phyloP scores from a whole-genome alignment of 2,888 invertebrate genomes.

The Tenthredo amoena region DNA sequence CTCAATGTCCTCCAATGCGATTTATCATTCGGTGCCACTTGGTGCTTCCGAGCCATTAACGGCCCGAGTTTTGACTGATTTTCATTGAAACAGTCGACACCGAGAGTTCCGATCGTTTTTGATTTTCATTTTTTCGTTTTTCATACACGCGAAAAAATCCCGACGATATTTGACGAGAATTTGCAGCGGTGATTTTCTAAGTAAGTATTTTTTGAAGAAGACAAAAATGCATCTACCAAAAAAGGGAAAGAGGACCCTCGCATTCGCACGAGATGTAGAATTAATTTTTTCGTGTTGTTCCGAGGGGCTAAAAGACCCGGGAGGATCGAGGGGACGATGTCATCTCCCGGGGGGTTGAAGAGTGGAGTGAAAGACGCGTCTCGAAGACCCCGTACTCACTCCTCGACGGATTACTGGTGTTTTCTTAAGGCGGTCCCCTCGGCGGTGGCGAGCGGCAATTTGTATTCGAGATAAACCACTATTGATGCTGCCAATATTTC shows the following conservation, averaged over 20 bases:
- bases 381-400: slow-evolving; percentile 6
- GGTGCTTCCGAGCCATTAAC: slow-evolving; percentile 48
- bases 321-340: not conserved
- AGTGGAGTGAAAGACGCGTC: slow-evolving; percentile 29
- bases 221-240: not conserved
- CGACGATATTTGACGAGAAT: not conserved
- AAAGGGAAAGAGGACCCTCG: not conserved
- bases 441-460: slow-evolving; percentile 62
- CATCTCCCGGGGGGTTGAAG: slow-evolving; percentile 26
- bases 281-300: slow-evolving; percentile 33
- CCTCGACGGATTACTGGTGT: slow-evolving; percentile 70
- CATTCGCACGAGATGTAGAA: slow-evolving; percentile 10
- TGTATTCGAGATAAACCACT: slow-evolving; percentile 75
- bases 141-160: not conserved
- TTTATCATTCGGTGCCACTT: slow-evolving; percentile 48
- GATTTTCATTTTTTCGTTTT: not conserved
- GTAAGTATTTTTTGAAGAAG: not conserved
- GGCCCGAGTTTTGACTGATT: slow-evolving; percentile 37
- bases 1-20: slow-evolving; percentile 42
- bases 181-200: not conserved
- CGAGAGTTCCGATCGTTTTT: not conserved
- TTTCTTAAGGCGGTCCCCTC: slow-evolving; percentile 66
- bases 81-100: slow-evolving; percentile 22
- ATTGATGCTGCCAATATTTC: slow-evolving; percentile 75
- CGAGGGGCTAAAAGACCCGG: slow-evolving; percentile 15